Percentiles rank a stretch among this genome's conserved stretches.
These are phyloP conservation scores for Incurvaria masculella DNA, from an alignment of 2,888 invertebrate species.

Conservation along the genomic window DNA sequence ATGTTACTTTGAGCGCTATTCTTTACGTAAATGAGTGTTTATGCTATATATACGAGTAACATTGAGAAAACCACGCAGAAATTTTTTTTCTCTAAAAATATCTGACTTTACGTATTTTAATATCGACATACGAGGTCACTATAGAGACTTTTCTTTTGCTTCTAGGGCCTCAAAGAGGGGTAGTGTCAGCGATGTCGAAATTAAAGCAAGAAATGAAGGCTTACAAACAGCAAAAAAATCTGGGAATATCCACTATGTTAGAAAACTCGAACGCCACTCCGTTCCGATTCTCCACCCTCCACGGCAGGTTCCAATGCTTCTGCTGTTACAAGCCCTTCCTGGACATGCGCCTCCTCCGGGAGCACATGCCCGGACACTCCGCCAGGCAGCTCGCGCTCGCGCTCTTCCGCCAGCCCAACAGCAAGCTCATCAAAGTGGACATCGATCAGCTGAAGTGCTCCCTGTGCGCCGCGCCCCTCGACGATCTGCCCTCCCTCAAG, in stretches of 20 bases:
- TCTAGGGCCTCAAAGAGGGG: not conserved
- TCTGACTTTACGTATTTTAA: too few species aligned
- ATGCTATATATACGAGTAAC: too few species aligned
- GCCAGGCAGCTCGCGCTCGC: slow-evolving; percentile 15
- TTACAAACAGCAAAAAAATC: slow-evolving; percentile 3
- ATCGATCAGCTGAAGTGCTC: slow-evolving; percentile 32
- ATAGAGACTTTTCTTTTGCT: not conserved
- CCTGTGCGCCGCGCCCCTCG: slow-evolving; percentile 23
- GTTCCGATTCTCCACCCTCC: slow-evolving; percentile 11
- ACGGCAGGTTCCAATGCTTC: slow-evolving; percentile 38
- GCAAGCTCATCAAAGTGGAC: slow-evolving; percentile 36
- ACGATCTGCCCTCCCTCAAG: slow-evolving; percentile 22
- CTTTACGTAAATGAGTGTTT: too few species aligned
- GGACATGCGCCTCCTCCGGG: slow-evolving; percentile 26
- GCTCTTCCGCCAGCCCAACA: slow-evolving; percentile 31
- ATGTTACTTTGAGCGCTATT: too few species aligned
- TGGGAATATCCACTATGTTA: slow-evolving; percentile 32
- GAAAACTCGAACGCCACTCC: slow-evolving; percentile 38
- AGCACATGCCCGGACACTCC: slow-evolving; percentile 28
- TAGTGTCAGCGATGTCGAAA: not conserved
- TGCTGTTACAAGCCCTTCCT: slow-evolving; percentile 37
- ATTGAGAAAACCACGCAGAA: too few species aligned
- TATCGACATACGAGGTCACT: too few species aligned
- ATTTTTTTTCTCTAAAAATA: too few species aligned
- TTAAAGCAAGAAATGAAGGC: not conserved